Conservation (phyloP, 2,797 vertebrate species). For the Phataginus tricuspis region DNA sequence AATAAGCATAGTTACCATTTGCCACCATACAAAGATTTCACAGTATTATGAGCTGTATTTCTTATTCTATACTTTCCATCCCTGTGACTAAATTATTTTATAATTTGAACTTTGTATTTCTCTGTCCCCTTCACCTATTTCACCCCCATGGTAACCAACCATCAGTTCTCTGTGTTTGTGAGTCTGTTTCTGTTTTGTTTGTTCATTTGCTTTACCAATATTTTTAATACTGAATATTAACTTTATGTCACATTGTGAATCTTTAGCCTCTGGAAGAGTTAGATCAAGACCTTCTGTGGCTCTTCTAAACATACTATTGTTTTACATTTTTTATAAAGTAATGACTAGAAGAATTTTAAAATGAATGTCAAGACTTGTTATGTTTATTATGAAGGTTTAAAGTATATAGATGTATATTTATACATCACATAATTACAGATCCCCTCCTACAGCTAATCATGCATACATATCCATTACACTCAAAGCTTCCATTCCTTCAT, state of each 20-base stretch:
- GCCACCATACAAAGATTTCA: too few relatives aligned
- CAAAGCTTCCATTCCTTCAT: slow-evolving; percentile 65
- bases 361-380: slow-evolving; percentile 15
- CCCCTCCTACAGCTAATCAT: slow-evolving; percentile 56
- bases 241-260: background rate
- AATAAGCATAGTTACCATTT: too few relatives aligned
- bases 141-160: too few relatives aligned
- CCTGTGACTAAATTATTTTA: too few relatives aligned
- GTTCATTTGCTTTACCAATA: background rate
- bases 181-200: too few relatives aligned
- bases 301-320: background rate
- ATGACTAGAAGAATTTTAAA: slow-evolving; percentile 36
- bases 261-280: background rate
- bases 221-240: background rate
- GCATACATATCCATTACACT: slow-evolving; percentile 59
- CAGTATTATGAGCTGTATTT: too few relatives aligned
- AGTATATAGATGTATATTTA: slow-evolving; percentile 58
- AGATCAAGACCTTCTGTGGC: background rate
- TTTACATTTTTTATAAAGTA: background rate
- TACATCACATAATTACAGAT: slow-evolving; percentile 71
- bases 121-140: too few relatives aligned
- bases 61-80: too few relatives aligned
- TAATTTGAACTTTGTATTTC: too few relatives aligned
- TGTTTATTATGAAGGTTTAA: slow-evolving; percentile 61
- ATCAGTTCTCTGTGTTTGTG: too few relatives aligned